A percentile compares a stretch with the other conserved stretches of the same genome.
These are phyloP conservation scores for Amyelois transitella DNA, from an alignment of 1,140 invertebrate genomes.

Conservation along the genomic window DNA sequence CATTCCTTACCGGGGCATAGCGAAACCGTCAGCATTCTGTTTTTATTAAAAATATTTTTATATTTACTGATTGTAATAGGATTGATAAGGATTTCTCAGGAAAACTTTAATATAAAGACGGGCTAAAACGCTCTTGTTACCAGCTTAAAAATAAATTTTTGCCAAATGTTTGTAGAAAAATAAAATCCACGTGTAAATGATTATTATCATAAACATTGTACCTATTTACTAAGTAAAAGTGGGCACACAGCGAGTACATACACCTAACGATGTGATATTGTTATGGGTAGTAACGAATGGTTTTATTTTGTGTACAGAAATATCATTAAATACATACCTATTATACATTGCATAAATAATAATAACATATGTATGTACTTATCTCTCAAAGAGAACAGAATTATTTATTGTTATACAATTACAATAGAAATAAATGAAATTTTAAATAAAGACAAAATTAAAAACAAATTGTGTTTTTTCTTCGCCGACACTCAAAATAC, in stretches of 20 bases:
- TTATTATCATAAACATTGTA: constrained; percentile 2
- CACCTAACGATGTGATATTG: constrained; percentile 67
- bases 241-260: constrained; percentile 61
- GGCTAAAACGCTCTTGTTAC: constrained; percentile 2
- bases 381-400: constrained; percentile 63
- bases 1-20: constrained; percentile 70
- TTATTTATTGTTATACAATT: constrained; percentile 70
- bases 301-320: constrained; percentile 69
- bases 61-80: constrained; percentile 34
- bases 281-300: constrained; percentile 57
- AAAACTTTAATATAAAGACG: constrained; percentile 10
- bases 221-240: constrained; percentile 33
- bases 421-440: constrained; percentile 58
- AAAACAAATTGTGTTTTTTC: constrained; percentile 12
- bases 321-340: constrained; percentile 50
- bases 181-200: neutral
- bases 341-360: constrained; percentile 32
- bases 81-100: constrained; percentile 15
- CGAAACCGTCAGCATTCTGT: constrained; percentile 25
- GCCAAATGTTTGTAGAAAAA: constrained; percentile 5
- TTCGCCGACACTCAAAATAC: neutral
- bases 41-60: constrained; percentile 54
- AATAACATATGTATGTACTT: constrained; percentile 38
- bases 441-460: constrained; percentile 66
- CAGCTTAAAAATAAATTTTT: constrained; percentile 8